Percentiles rank a stretch among this genome's conserved stretches.
Evolutionary conservation across 1,140 invertebrate genomes (phyloP).

Genomic region (Heliconius congener): DNA sequence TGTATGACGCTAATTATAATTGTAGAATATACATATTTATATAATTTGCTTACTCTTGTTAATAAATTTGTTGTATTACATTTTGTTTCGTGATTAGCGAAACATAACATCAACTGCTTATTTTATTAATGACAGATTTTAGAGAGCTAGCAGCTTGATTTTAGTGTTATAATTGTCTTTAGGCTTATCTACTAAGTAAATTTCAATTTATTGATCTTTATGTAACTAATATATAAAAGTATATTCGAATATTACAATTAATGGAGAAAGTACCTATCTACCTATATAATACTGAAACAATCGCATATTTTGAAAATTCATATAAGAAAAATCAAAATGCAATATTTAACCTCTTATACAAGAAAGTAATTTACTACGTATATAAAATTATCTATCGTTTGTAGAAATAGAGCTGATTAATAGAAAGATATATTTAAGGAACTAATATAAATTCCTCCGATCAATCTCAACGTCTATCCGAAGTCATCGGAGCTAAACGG

Average conservation of each 20-base stretch:
- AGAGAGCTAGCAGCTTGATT: too few relatives aligned
- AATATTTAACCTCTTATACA: background rate
- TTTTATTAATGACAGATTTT: background rate
- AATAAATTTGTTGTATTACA: background rate
- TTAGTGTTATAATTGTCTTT: too few relatives aligned
- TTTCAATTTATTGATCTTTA: too few relatives aligned
- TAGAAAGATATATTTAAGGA: conserved; percentile 24
- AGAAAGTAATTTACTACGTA: background rate
- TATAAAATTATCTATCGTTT: background rate
- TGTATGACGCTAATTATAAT: conserved; percentile 48
- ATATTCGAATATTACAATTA: too few relatives aligned
- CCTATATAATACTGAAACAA: background rate
- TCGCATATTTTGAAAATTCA: background rate
- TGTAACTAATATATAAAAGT: too few relatives aligned
- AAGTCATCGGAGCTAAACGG: conserved; percentile 76
- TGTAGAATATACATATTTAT: background rate
- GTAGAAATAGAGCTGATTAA: background rate
- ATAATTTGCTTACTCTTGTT: conserved; percentile 9
- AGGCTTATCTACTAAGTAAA: too few relatives aligned
- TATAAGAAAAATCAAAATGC: background rate
- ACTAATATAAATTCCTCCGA: conserved; percentile 60
- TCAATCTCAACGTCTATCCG: conserved; percentile 76
- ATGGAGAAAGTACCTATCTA: too few relatives aligned
- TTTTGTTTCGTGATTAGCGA: background rate
- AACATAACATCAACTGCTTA: background rate